Evolutionary conservation across 1,140 invertebrate genomes (phyloP), one percentile per base, ranked within the genome.

Genomic region (Temnothorax nylanderi): DNA sequence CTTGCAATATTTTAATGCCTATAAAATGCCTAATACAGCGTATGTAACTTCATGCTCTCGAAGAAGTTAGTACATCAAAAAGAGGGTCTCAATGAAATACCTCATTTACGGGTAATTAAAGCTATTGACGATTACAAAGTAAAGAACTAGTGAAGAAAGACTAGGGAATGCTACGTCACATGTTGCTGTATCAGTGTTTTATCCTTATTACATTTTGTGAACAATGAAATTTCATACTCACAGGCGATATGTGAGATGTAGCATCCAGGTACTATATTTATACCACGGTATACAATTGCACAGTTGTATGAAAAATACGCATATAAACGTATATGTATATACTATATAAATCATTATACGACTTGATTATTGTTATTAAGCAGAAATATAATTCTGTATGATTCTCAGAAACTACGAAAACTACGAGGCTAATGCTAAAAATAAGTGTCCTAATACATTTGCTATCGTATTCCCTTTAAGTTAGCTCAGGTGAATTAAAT

Each of bases 271-370:
- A 78, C 37, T 87, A 84, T 65, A 87, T 76, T 85, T 77, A 64
- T 88, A 54, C 75, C 56, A 87, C 41, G 37, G 69, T 90, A 26
- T 26, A 82, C 54, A 89, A 85, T 71, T 90, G 77, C 44, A 78
- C 72, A 77, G 49, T 72, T 75, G 89, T 92, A 93, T 91, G 90
- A 91, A 92, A 93, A 92, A 93, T 92, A 92, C 88, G 86, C 88
- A 89, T 88, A 67, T 88, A 88, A 85, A 69, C n/a, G 74, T 88
- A 41, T 84, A 87, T 88, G 86, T 88, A 78, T 87, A 92, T 89
- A 91, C 6, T 81, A 51, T 91, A 88, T 78, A 92, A 89, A 89
- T 85, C 72, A 87, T 81, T 56, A 87, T n/a, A 82, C 37, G 60
- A 85, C 78, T 86, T 80, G 81, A 87, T 89, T 72, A 82, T 72